Percentiles rank a stretch among this genome's conserved stretches.
These are phyloP conservation scores for Globodera ellingtonae DNA, from an alignment of 1,140 invertebrate species.

Conservation along the genomic window DNA sequence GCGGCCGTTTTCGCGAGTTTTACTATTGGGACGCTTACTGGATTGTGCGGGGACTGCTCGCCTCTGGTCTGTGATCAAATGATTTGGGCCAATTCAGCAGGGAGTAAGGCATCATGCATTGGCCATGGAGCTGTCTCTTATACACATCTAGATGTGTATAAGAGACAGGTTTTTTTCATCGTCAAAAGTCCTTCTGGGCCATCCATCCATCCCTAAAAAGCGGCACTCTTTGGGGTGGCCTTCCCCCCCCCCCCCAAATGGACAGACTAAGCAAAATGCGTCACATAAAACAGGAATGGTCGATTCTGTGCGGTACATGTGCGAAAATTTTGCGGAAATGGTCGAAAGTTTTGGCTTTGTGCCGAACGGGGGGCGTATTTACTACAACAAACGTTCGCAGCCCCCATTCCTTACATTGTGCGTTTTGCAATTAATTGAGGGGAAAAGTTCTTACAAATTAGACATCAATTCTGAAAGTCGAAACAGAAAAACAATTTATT, in stretches of 20 bases:
- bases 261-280: too few relatives aligned
- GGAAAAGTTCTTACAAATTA: too few relatives aligned
- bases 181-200: too few relatives aligned
- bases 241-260: too few relatives aligned
- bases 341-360: slow-evolving; percentile 13
- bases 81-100: too few relatives aligned
- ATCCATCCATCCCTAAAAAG: too few relatives aligned
- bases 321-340: slow-evolving; percentile 9
- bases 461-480: too few relatives aligned
- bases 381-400: slow-evolving; percentile 69
- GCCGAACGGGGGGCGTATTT: slow-evolving; percentile 27
- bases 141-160: too few relatives aligned
- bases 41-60: slow-evolving; percentile 79
- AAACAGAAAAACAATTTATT: too few relatives aligned
- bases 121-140: too few relatives aligned
- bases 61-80: neutral
- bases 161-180: too few relatives aligned
- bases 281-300: neutral
- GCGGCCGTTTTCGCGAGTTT: slow-evolving; percentile 78
- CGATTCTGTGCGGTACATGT: slow-evolving; percentile 16
- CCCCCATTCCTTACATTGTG: slow-evolving; percentile 77
- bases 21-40: slow-evolving; percentile 94
- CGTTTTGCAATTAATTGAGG: neutral
- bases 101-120: neutral
- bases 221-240: neutral